Evolutionary conservation across 2,113 vertebrate genomes (phyloP).

Genomic region (Chauna torquata): DNA sequence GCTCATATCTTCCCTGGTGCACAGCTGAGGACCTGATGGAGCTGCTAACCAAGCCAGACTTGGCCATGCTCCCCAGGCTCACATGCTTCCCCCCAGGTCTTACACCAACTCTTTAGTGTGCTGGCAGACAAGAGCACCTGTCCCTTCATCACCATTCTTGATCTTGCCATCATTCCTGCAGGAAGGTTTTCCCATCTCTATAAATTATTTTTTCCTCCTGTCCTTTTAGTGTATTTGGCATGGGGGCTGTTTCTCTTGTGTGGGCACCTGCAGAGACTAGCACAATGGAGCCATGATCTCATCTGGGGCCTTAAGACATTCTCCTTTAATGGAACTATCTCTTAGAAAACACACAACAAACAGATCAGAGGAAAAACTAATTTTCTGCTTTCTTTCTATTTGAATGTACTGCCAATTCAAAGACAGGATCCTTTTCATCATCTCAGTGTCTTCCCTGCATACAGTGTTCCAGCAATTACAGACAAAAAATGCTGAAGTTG

Average conservation of each 20-base stretch:
- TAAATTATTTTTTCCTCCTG: neutral
- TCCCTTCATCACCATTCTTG: neutral
- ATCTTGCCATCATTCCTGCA: neutral
- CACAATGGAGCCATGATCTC: neutral
- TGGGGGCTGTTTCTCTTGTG: no score
- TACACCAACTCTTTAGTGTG: neutral
- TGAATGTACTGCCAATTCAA: constrained; percentile 21
- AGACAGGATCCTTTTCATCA: constrained; percentile 23
- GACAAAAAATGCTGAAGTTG: neutral
- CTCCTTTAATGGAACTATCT: neutral
- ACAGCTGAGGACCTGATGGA: neutral
- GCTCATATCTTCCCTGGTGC: neutral
- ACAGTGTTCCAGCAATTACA: fast-evolving
- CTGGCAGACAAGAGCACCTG: neutral
- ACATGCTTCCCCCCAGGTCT: neutral
- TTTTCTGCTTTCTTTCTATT: constrained; percentile 52
- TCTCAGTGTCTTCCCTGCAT: neutral
- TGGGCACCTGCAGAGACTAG: neutral
- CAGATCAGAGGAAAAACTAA: constrained; percentile 24
- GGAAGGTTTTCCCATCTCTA: neutral
- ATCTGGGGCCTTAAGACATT: neutral
- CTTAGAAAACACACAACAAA: constrained; percentile 14
- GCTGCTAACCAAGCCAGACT: neutral
- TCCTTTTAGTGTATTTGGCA: neutral
- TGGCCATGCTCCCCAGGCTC: neutral